These are phyloP conservation scores for Clavelina lepadiformis DNA, from an alignment of 23 tunicate genomes.

Conservation along the genomic window DNA sequence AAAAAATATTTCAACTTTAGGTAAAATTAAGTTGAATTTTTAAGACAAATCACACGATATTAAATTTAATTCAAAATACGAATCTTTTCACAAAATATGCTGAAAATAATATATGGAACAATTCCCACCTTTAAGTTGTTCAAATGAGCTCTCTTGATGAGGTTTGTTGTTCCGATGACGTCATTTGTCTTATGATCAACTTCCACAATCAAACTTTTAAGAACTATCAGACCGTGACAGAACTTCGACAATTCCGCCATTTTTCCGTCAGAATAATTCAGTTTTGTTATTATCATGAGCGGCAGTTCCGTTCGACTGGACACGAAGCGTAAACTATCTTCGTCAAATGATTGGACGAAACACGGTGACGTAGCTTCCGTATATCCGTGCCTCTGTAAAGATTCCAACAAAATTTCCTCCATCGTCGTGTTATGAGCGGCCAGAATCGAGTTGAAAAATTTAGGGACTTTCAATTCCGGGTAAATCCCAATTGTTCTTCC, in stretches of 20 bases:
- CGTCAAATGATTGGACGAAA: slow-evolving; percentile 77
- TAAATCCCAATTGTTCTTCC: slow-evolving; percentile 69
- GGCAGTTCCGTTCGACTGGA: slow-evolving; percentile 47
- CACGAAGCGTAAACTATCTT: slow-evolving; percentile 48
- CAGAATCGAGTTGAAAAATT: slow-evolving; percentile 35
- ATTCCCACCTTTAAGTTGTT: slow-evolving; percentile 50
- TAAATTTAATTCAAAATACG: too few relatives aligned
- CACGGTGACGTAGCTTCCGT: slow-evolving; percentile 40
- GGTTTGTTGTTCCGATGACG: slow-evolving; percentile 28
- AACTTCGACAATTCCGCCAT: slow-evolving; percentile 22
- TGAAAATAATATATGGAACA: too few relatives aligned
- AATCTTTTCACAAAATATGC: too few relatives aligned
- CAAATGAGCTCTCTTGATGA: slow-evolving; percentile 34
- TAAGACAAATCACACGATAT: too few relatives aligned
- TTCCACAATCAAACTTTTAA: slow-evolving; percentile 44
- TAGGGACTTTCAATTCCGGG: slow-evolving; percentile 83
- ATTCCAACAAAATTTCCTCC: slow-evolving; percentile 71
- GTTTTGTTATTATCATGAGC: slow-evolving; percentile 31
- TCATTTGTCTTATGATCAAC: slow-evolving; percentile 34
- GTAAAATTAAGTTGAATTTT: too few relatives aligned
- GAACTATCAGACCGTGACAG: slow-evolving; percentile 68
- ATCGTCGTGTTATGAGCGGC: slow-evolving; percentile 33
- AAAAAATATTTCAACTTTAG: too few relatives aligned
- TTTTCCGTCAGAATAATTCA: slow-evolving; percentile 12
- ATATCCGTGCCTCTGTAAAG: slow-evolving; percentile 66